These are phyloP conservation scores for Ictalurus furcatus DNA, from an alignment of 2,113 vertebrate genomes.

Conservation along the genomic window DNA sequence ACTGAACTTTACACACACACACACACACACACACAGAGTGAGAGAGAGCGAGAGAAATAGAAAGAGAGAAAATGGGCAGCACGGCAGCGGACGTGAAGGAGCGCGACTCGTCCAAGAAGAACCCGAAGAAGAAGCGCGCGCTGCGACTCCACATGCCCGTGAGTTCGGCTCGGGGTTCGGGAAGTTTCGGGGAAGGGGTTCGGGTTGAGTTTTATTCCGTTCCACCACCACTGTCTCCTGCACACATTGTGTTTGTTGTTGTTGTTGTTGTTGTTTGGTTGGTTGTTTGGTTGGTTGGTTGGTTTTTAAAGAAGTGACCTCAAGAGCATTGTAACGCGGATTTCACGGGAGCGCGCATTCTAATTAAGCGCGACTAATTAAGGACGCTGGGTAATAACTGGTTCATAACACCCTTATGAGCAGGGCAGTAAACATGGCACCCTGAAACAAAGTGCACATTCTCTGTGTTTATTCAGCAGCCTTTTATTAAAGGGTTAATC, in stretches of 20 bases:
- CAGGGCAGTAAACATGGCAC: not conserved
- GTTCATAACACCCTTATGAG: not conserved
- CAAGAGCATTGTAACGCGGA: not conserved
- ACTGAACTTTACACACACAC: no score
- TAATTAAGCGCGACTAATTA: not conserved
- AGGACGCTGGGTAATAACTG: not conserved
- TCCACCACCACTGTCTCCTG: not conserved
- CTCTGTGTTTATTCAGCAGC: not conserved
- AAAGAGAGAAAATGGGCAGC: constrained; percentile 82
- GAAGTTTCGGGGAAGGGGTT: not conserved
- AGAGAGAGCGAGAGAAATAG: not conserved
- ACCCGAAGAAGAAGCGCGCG: constrained; percentile 79
- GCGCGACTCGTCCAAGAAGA: constrained; percentile 79
- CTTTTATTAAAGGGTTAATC: not conserved
- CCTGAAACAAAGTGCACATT: not conserved
- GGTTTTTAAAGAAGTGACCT: not conserved
- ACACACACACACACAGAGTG: no score
- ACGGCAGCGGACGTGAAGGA: constrained; percentile 89
- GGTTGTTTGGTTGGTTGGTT: not conserved
- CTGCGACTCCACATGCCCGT: constrained; percentile 94
- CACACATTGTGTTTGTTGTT: not conserved
- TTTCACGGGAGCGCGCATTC: not conserved
- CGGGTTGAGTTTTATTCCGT: constrained; percentile 33
- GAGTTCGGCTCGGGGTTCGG: constrained; percentile 68
- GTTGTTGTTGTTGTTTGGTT: not conserved